Base-by-base conservation (phyloP, 2,113 vertebrate genomes). In the Acrocephalus kingi region DNA sequence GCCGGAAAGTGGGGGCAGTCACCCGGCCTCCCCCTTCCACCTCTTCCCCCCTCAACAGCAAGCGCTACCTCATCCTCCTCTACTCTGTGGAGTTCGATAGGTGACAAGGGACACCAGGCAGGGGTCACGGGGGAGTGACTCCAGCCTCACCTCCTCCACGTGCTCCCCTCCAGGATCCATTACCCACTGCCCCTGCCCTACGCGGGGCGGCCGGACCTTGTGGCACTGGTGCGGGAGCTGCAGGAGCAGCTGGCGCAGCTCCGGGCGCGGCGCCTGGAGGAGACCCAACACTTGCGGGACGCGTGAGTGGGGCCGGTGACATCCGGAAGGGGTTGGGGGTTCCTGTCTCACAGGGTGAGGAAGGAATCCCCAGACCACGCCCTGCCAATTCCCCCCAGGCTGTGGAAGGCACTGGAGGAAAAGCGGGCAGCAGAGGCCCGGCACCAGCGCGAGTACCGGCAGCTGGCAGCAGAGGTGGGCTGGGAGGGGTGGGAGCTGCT, bases 41-140 rank as follows among this genome's bases (percentile, higher is more conserved):
- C 58, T 91, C 98, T 0, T 97, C 98, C n/a, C 97, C 97, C 5
- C 98, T 99, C 92, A 98, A 97, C 51, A 95, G 98, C 89, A 99
- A 99, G 95, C 98, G 99, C 94, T 99, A 99, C 95, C 98, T 99
- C 55, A 99, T 99, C 90, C 98, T 99, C 35, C 98, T 99, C 91
- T 99, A 99, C 97, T 99, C 99, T 0, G 99, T 99, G 74, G 99
- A 99, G 96, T 99, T 99, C 84, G 99, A 99, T 97, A 99, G 99
- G 88, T 90, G 63, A 76, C 35, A 15, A 22, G 72, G 88, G 73
- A 71, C 35, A 17, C 35, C 51, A 14, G 56, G 72, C 49, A 49
- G 49, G 72, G 80, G 49, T 49, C 58, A 28, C 12, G 11, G 56
- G 58, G 30, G 35, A 11, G 55, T 69, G 43, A 37, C 43, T 43